Base-by-base conservation (phyloP, 64 coral and sea anemone genomes). In the Stichodactyla mertensii region DNA sequence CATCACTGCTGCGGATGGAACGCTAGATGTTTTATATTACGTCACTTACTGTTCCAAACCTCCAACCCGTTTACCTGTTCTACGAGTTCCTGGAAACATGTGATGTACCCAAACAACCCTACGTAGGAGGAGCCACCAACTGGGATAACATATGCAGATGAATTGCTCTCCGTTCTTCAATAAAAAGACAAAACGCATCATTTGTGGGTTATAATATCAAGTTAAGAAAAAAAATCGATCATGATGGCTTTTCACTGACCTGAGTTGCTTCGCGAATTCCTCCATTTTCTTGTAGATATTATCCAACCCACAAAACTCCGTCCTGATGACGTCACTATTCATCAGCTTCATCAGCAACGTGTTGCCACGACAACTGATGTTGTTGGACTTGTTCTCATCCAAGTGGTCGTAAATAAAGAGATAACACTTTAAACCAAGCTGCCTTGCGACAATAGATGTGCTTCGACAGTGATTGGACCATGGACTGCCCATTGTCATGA, bases 401-500 rank as follows among this genome's bases (percentile, higher is more conserved):
- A 10, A n/a, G 9, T 0, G n/a, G 4, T 69, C 19, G n/a, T 23
- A 69, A 8, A 92, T 86, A 51, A 92, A 92, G 10, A 92, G 86
- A 84, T 92, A 92, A 19, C 85, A 87, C 55, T 87, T 79, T 62
- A 92, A 67, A 16, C 90, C 90, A 23, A 92, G 82, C 86, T 88
- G 90, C 70, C 71, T 87, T 18, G 90, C 82, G 22, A 86, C 90
- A 84, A 87, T 52, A 55, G 90, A 86, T 10, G 85, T 79, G 13
- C 85, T 82, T 14, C 90, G 86, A 53, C 90, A 92, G 60, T 87
- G 90, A 82, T 92, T 92, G 23, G 90, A 92, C 51, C 28, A 83
- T 14, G 81, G 83, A 57, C 85, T 87, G 22, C 90, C 90, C 54
- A 86, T 77, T 20, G 78, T 80, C 9, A 92, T 36, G 6, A 92